Evolutionary conservation across 1,140 invertebrate species (phyloP).

Genomic region (Mamestra configurata): DNA sequence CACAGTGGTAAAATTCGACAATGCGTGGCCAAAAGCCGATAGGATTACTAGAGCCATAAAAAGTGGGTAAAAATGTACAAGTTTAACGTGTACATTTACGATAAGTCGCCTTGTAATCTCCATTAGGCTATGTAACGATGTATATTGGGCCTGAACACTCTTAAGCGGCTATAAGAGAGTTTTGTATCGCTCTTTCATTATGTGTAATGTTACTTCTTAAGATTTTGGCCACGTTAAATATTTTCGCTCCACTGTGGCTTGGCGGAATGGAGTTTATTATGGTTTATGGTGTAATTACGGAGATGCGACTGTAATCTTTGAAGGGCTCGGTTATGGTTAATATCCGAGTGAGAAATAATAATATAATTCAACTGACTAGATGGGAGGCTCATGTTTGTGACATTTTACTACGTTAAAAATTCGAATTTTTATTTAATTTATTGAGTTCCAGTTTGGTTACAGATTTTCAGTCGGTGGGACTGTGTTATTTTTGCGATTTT

Average conservation of each 20-base stretch:
- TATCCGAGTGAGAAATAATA: neutral
- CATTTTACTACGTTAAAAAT: neutral
- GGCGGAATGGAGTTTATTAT: neutral
- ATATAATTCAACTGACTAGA: no score
- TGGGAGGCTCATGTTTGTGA: no score
- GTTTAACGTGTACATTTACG: slow-evolving; percentile 28
- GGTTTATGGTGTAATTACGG: slow-evolving; percentile 3
- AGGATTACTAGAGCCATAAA: slow-evolving; percentile 9
- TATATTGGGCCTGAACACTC: slow-evolving; percentile 17
- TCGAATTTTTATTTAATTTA: no score
- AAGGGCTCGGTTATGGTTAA: neutral
- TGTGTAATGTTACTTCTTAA: slow-evolving; percentile 55
- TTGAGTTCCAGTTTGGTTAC: no score
- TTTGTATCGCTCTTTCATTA: slow-evolving; percentile 60
- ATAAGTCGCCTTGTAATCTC: slow-evolving; percentile 36
- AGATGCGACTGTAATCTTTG: neutral
- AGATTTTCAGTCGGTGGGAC: no score
- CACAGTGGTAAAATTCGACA: slow-evolving; percentile 10
- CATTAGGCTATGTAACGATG: slow-evolving; percentile 52
- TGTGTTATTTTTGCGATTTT: no score
- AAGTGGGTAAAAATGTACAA: slow-evolving; percentile 16
- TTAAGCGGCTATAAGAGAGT: slow-evolving; percentile 55
- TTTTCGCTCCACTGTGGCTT: slow-evolving; percentile 18
- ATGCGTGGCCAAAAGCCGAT: slow-evolving; percentile 21
- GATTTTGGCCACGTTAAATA: slow-evolving; percentile 41